phyloP scores from a whole-genome alignment of 2,113 vertebrate genomes.

The Cyprinodon brontotheroides region DNA sequence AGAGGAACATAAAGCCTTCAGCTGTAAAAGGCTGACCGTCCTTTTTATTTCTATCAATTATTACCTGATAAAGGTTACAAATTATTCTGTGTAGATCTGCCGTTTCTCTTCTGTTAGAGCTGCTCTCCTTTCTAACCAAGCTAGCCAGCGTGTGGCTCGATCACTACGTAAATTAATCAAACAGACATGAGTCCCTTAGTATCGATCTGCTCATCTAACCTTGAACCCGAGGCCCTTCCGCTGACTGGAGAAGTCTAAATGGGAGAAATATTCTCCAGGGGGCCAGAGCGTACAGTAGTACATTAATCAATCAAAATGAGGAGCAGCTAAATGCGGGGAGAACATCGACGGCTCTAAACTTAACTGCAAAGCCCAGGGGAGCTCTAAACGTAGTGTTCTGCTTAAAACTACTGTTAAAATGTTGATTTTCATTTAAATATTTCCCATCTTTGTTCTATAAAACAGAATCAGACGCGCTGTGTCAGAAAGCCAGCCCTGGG shows the following conservation, averaged over 20 bases:
- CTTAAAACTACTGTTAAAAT: neutral
- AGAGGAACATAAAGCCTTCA: neutral
- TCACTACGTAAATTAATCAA: conserved; percentile 2
- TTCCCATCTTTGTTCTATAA: neutral
- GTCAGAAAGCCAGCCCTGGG: neutral
- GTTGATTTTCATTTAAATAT: neutral
- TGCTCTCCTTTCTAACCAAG: neutral
- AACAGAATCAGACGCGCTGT: neutral
- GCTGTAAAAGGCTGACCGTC: neutral
- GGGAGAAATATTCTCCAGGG: conserved; percentile 11
- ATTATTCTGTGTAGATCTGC: neutral
- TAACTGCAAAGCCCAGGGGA: neutral
- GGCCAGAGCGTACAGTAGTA: conserved; percentile 5
- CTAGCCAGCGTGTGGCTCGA: neutral
- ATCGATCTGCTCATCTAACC: neutral
- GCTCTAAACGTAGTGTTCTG: neutral
- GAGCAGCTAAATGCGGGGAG: conserved; percentile 10
- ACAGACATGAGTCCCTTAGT: neutral
- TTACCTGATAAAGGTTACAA: neutral
- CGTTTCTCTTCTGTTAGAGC: neutral
- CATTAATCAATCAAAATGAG: conserved; percentile 21
- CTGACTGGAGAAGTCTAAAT: conserved; percentile 2
- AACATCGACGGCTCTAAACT: neutral
- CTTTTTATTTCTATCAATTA: neutral
- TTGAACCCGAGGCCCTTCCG: neutral